Evolutionary conservation across 2,113 vertebrate species (phyloP).

Genomic region (Pipa parva): DNA sequence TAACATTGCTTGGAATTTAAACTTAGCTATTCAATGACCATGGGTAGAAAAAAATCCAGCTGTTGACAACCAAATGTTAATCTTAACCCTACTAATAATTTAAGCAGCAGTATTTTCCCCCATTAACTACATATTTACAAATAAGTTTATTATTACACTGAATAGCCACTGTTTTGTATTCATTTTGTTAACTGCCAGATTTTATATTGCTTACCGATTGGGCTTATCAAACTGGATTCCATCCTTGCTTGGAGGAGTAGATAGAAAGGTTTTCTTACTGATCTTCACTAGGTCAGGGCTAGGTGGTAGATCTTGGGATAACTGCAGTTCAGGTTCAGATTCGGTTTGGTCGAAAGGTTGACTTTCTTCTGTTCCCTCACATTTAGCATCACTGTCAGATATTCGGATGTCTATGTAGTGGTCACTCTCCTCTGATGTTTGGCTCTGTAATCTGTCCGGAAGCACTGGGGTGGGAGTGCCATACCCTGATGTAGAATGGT

Average conservation of each 20-base stretch:
- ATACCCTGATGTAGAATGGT: conserved; percentile 61
- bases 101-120: no score
- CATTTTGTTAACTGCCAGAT: no score
- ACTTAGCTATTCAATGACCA: no score
- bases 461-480: conserved; percentile 59
- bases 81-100: no score
- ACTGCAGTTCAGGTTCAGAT: conserved; percentile 53
- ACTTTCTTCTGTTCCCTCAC: conserved; percentile 55
- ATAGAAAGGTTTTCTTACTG: conserved; percentile 58
- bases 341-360: conserved; percentile 48
- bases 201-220: conserved; percentile 80
- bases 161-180: no score
- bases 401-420: conserved; percentile 76
- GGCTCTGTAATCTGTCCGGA: conserved; percentile 56
- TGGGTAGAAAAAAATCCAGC: no score
- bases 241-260: conserved; percentile 57
- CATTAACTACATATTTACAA: no score
- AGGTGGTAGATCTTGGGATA: conserved; percentile 56
- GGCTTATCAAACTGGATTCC: conserved; percentile 84
- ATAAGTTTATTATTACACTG: no score
- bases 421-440: conserved; percentile 72
- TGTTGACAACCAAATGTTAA: no score
- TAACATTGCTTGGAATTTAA: no score
- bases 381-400: conserved; percentile 56
- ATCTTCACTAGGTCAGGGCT: conserved; percentile 58